Base-by-base conservation (phyloP, 2,113 vertebrate species). In the Scortum barcoo region DNA sequence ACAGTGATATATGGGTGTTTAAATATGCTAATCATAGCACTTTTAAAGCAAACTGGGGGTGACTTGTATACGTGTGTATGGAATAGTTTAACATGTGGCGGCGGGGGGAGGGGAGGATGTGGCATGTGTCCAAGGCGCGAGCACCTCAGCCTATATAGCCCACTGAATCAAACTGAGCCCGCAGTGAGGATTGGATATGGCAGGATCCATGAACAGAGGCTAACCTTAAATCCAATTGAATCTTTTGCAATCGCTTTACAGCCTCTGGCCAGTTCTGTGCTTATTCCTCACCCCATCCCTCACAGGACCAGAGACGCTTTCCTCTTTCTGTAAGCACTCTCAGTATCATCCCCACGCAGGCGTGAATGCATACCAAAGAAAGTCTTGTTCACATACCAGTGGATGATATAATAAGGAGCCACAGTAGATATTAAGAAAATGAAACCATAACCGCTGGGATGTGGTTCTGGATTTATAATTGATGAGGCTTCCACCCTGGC, bases 211-310 rank as follows among this genome's bases (percentile, higher is more conserved):
- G 83, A 85, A 85, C 83, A 85, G 53, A 80, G 73, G 70, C 83
- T 78, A 88, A 66, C 87, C 86, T 89, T 84, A 85, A 91, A 90
- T 87, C 86, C 88, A 76, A 84, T 73, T 76, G 62, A 88, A 91
- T 91, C 86, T 88, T 85, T 62, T 50, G 70, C 85, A 90, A 91
- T 90, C 72, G 71, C 84, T 83, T 86, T 70, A 62, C 78, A 88
- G 86, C 89, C 85, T 67, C 67, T 26, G 76, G 84, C 78, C 74
- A 84, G 70, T 86, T 81, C 76, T 80, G 73, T 78, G 82, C 80
- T 86, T 72, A 81, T 78, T 84, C 70, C 74, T 75, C 66, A 72
- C 42, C 68, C 70, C 80, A 62, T 60, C 66, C 76, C 73, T 79
- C 82, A 82, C 63, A 80, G 75, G 63, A 86, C n/a, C 72, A 22